Evolutionary conservation across 2,797 vertebrate genomes (phyloP).

Genomic region (Lemur catta): DNA sequence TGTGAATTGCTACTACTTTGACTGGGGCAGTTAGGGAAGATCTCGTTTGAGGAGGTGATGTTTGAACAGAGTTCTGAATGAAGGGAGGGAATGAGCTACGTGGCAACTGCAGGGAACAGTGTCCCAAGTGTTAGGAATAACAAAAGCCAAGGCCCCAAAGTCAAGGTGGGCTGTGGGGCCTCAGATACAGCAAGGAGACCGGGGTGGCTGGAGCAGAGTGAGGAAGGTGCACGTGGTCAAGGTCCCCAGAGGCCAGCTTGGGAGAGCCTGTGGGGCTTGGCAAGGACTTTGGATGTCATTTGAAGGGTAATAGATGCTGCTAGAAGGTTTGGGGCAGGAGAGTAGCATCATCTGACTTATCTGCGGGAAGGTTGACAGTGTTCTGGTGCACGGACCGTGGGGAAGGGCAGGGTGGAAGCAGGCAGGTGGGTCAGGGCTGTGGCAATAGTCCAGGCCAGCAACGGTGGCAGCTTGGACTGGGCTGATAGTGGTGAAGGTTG

Average conservation of each 20-base stretch:
- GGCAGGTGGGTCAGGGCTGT: accelerated
- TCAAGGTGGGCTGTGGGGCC: not conserved
- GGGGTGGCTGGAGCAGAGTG: not conserved
- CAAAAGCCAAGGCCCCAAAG: not conserved
- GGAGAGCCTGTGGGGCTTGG: not conserved
- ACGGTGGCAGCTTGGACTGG: accelerated
- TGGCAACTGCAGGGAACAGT: too few relatives aligned
- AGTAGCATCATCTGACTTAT: not conserved
- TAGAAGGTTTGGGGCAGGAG: not conserved
- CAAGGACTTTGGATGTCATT: not conserved
- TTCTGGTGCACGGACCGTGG: accelerated
- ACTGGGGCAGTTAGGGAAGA: not conserved
- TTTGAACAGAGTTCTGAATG: too few relatives aligned
- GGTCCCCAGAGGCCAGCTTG: not conserved
- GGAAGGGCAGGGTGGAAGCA: not conserved
- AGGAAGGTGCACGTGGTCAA: accelerated
- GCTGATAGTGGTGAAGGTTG: accelerated
- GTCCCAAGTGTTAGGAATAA: not conserved
- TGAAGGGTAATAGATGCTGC: accelerated
- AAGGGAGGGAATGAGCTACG: not conserved
- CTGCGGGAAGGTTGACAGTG: accelerated
- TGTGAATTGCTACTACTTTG: too few relatives aligned
- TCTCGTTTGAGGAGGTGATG: not conserved
- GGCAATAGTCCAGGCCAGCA: accelerated
- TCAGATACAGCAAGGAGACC: not conserved